phyloP scores from a whole-genome alignment of 1,140 invertebrate genomes.

The Araneus ventricosus region DNA sequence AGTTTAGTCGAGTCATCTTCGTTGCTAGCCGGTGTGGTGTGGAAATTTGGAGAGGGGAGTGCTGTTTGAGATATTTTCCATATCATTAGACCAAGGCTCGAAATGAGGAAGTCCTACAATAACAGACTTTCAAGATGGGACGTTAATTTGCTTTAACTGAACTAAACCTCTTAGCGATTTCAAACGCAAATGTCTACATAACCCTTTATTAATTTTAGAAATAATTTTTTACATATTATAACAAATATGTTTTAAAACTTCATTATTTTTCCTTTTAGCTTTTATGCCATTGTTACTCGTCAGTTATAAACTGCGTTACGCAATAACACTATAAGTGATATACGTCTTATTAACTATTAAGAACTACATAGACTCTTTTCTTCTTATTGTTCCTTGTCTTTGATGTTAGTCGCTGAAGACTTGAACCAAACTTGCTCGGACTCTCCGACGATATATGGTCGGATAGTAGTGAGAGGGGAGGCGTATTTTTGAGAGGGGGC shows the following conservation, averaged over 20 bases:
- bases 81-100: too few species aligned
- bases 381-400: not conserved
- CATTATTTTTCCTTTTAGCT: not conserved
- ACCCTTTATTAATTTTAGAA: not conserved
- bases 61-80: too few species aligned
- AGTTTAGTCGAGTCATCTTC: not conserved
- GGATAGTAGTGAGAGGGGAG: constrained; percentile 21
- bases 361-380: not conserved
- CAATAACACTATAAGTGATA: too few species aligned
- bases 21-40: not conserved
- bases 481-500: constrained; percentile 38
- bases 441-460: not conserved
- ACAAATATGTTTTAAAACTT: not conserved
- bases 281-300: not conserved
- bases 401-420: not conserved
- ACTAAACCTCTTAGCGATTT: too few species aligned
- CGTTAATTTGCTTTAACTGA: not conserved
- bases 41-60: not conserved
- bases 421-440: constrained; percentile 32
- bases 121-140: not conserved
- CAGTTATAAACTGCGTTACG: too few species aligned
- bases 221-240: not conserved
- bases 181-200: not conserved
- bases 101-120: too few species aligned
- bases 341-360: too few species aligned